phyloP scores from a whole-genome alignment of 2,113 vertebrate genomes.

The Seriola rivoliana region DNA sequence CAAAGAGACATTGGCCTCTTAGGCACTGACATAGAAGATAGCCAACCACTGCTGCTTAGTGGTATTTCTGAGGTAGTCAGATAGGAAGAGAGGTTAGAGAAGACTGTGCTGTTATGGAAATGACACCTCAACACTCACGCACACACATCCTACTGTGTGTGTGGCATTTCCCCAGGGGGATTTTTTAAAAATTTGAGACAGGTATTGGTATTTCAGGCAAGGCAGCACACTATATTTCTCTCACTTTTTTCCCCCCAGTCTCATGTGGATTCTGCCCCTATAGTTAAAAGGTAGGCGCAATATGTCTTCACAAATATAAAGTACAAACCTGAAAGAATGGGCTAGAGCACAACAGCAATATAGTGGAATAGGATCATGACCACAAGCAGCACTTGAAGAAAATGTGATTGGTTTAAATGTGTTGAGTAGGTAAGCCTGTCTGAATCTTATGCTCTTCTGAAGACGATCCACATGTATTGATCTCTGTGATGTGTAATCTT shows the following conservation, averaged over 20 bases:
- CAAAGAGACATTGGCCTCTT: background rate
- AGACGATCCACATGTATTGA: constrained; percentile 40
- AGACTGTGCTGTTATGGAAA: constrained; percentile 5
- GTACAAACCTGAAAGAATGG: background rate
- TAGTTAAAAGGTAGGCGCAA: background rate
- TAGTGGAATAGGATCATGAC: background rate
- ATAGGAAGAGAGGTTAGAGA: constrained; percentile 13
- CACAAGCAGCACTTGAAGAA: background rate
- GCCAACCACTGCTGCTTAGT: background rate
- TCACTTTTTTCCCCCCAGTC: background rate
- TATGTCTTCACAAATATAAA: background rate
- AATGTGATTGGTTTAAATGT: background rate
- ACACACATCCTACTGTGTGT: background rate
- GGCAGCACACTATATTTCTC: background rate
- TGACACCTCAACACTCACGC: background rate
- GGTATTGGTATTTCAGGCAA: too few species aligned
- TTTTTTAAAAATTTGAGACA: too few species aligned
- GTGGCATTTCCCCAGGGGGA: too few species aligned
- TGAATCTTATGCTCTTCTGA: constrained; percentile 1
- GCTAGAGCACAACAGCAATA: too few species aligned
- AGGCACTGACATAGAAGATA: background rate
- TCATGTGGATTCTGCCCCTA: background rate
- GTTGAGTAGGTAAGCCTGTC: background rate
- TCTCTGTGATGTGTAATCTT: constrained; percentile 31
- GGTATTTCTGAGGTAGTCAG: constrained; percentile 17